A percentile compares a stretch with the other conserved stretches of the same genome.
These are phyloP conservation scores for Mandrillus leucophaeus DNA, from an alignment of 2,113 vertebrate genomes.

Conservation along the genomic window DNA sequence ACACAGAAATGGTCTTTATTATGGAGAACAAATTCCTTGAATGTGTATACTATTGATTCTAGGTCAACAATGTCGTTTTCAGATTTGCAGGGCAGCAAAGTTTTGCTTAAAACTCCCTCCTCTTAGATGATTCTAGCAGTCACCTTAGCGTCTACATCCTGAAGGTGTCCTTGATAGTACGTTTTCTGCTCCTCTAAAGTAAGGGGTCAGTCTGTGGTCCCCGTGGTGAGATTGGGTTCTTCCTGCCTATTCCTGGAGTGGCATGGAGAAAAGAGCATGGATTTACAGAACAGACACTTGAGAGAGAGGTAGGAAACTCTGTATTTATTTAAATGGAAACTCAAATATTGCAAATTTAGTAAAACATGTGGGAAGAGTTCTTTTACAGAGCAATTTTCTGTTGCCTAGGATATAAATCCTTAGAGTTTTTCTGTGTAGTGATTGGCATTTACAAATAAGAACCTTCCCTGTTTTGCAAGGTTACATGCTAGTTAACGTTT, in stretches of 20 bases:
- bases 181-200: background rate
- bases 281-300: constrained; percentile 34
- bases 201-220: background rate
- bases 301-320: background rate
- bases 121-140: background rate
- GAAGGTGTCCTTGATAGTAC: background rate
- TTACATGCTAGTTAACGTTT: background rate
- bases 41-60: background rate
- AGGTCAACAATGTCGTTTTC: background rate
- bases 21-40: background rate
- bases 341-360: background rate
- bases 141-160: background rate
- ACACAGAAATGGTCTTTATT: background rate
- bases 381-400: constrained; percentile 37
- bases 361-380: constrained; percentile 30
- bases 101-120: background rate
- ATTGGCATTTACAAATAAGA: background rate
- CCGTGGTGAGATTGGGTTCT: background rate
- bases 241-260: background rate
- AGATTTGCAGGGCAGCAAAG: background rate
- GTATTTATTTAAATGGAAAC: constrained; percentile 45
- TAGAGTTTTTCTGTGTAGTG: background rate
- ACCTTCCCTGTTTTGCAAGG: background rate
- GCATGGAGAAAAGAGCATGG: constrained; percentile 38
- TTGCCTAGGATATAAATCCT: constrained; percentile 39